phyloP scores from a whole-genome alignment of 2,888 invertebrate genomes.

The Odontocerum albicorne region DNA sequence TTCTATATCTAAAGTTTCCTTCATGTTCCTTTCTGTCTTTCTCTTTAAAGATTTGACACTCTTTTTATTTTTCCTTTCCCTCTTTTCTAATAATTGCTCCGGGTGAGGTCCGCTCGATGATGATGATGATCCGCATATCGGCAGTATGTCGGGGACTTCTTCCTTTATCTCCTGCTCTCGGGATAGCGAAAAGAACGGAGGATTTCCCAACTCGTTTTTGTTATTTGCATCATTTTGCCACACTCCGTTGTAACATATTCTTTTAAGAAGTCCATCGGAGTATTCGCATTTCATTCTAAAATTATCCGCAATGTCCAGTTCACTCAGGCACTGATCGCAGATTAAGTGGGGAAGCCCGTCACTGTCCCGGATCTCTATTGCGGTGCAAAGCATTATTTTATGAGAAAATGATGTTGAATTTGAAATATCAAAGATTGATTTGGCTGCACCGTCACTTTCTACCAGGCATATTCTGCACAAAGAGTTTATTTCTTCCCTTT shows the following conservation, averaged over 20 bases:
- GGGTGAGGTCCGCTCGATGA: no score
- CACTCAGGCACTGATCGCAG: background rate
- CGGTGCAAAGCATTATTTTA: background rate
- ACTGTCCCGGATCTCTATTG: background rate
- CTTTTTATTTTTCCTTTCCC: background rate
- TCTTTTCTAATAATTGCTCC: background rate
- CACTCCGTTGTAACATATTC: no score
- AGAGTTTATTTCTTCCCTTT: background rate
- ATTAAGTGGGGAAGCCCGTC: background rate
- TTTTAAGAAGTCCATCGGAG: no score
- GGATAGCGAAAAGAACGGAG: no score
- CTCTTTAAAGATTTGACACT: background rate
- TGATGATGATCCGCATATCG: no score
- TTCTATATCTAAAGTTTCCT: no score
- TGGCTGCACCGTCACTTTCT: background rate
- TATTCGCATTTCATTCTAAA: slow-evolving; percentile 5
- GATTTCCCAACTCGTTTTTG: no score
- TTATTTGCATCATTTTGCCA: no score
- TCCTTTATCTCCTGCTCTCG: no score
- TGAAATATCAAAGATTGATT: background rate
- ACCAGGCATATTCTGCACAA: slow-evolving; percentile 3
- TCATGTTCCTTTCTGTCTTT: background rate
- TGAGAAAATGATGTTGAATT: background rate
- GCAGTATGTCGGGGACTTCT: no score
- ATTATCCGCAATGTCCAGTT: background rate